Conservation (phyloP, 2,888 invertebrate genomes). For the Zygothrica quintamaculata region DNA sequence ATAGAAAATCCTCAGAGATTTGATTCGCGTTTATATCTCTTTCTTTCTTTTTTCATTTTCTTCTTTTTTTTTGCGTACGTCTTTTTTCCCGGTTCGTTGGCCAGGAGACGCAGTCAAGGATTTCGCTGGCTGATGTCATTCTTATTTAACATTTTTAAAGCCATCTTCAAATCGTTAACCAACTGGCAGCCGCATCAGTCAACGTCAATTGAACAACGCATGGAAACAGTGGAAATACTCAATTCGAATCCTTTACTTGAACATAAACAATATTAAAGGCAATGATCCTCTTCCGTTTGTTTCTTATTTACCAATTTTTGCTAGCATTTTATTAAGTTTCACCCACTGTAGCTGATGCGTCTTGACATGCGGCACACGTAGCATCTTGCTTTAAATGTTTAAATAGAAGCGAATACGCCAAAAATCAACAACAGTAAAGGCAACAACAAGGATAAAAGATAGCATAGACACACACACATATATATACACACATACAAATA, state of each 20-base stretch:
- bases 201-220: constrained; percentile 28
- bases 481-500: constrained; percentile 16
- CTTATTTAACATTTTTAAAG: background rate
- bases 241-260: too few relatives aligned
- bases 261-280: too few relatives aligned
- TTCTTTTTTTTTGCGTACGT: too few relatives aligned
- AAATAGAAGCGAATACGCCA: constrained; percentile 66
- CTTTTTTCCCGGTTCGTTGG: constrained; percentile 39
- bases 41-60: too few relatives aligned
- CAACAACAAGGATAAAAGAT: constrained; percentile 32
- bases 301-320: constrained; percentile 1
- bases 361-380: constrained; percentile 67
- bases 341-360: constrained; percentile 26
- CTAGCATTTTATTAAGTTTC: background rate
- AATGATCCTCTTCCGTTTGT: too few relatives aligned
- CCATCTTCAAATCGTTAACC: constrained; percentile 10
- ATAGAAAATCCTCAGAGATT: constrained; percentile 53
- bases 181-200: constrained; percentile 39
- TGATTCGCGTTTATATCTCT: constrained; percentile 34
- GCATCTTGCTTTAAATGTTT: constrained; percentile 72
- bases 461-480: constrained; percentile 32
- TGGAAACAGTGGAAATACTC: constrained; percentile 17
- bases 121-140: constrained; percentile 1
- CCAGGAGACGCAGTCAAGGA: constrained; percentile 9
- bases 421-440: constrained; percentile 56